phyloP scores from a whole-genome alignment of 2,113 vertebrate genomes.

The Xenotilapia caudafasciata region DNA sequence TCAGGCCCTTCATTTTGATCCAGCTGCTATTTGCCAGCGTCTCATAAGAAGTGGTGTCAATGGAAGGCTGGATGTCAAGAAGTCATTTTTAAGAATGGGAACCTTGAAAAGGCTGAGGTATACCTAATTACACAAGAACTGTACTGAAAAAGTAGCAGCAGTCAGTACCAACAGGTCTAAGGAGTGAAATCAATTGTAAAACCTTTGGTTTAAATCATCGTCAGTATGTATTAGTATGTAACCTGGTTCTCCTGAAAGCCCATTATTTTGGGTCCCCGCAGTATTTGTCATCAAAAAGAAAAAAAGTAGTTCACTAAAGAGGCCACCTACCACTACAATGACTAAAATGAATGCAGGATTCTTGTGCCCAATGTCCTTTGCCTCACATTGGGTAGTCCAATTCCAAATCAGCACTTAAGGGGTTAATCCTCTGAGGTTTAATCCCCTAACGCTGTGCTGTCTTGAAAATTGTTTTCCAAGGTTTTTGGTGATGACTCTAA shows the following conservation, averaged over 20 bases:
- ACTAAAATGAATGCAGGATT: not conserved
- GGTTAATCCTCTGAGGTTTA: not conserved
- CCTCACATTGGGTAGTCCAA: not conserved
- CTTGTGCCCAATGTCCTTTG: not conserved
- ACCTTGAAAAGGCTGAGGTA: not conserved
- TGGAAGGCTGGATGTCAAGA: not conserved
- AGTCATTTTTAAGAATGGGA: not conserved
- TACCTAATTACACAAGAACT: not conserved
- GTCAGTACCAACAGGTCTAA: not conserved
- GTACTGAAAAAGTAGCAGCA: not conserved
- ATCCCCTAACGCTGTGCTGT: not conserved
- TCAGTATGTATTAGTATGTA: not conserved
- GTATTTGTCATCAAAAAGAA: not conserved
- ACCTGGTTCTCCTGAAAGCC: not conserved
- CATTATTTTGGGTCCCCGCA: not conserved
- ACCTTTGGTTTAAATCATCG: not conserved
- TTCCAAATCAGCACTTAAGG: not conserved
- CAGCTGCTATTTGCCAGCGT: not conserved
- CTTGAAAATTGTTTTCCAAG: not conserved
- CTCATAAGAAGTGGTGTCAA: not conserved
- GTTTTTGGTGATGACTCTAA: not conserved
- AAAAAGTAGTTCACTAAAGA: not conserved
- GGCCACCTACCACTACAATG: not conserved
- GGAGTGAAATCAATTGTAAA: not conserved
- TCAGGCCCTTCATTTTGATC: not conserved